phyloP scores from a whole-genome alignment of 2,797 vertebrate species.

The Erethizon dorsatum region DNA sequence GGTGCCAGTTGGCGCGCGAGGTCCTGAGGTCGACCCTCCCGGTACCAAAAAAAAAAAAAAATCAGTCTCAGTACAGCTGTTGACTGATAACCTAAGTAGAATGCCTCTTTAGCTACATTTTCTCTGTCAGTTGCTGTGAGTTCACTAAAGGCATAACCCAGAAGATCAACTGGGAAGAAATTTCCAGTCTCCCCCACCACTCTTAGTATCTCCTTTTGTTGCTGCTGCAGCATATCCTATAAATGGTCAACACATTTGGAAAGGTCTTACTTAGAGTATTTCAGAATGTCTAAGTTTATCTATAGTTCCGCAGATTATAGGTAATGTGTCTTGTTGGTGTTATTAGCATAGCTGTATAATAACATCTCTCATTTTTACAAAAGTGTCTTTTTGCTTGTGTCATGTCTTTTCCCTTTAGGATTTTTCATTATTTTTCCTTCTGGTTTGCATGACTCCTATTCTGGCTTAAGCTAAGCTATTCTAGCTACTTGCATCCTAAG shows the following conservation, averaged over 20 bases:
- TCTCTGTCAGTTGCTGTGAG: background rate
- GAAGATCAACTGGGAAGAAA: background rate
- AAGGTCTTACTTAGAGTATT: background rate
- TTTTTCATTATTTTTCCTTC: background rate
- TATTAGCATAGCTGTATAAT: background rate
- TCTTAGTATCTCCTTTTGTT: background rate
- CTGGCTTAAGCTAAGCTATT: background rate
- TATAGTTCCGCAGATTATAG: background rate
- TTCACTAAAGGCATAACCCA: background rate
- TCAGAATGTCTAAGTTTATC: background rate
- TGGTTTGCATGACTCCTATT: background rate
- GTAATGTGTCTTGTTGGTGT: background rate
- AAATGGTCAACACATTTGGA: background rate
- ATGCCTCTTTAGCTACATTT: background rate
- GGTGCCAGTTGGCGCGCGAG: no score
- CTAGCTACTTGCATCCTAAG: background rate
- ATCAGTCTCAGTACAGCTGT: background rate
- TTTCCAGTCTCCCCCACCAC: background rate
- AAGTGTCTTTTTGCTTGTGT: background rate
- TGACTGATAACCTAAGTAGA: background rate
- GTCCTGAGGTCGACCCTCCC: no score
- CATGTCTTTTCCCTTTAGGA: background rate
- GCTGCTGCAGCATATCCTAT: background rate
- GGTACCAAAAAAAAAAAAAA: no score
- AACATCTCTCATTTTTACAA: background rate